Conservation (phyloP, 92 coral and sea anemone genomes). For the Parazoanthus swiftii region DNA sequence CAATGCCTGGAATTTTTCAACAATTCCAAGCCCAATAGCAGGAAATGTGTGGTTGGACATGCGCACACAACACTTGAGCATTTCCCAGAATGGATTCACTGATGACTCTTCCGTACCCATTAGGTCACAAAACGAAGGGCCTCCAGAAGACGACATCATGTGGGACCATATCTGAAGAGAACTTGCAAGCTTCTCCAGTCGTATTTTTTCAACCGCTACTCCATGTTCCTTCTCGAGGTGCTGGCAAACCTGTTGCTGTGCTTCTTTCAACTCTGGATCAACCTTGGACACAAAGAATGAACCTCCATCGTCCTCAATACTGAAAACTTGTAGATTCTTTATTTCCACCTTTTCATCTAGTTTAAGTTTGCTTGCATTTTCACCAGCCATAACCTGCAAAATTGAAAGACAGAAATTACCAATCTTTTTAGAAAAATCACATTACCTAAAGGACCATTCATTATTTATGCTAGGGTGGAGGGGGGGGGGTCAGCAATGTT, state of each 20-base stretch:
- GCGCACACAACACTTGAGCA: conserved; percentile 78
- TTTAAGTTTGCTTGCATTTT: conserved; percentile 58
- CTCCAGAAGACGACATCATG: conserved; percentile 87
- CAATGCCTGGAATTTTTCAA: conserved; percentile 75
- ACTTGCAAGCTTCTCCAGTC: conserved; percentile 74
- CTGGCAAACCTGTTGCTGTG: conserved; percentile 73
- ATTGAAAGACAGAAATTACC: background rate
- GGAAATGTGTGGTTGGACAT: conserved; percentile 85
- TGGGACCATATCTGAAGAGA: conserved; percentile 90
- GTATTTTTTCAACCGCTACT: conserved; percentile 62
- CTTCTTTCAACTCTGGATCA: conserved; percentile 66
- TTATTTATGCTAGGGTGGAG: too few relatives aligned
- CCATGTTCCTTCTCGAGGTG: conserved; percentile 68
- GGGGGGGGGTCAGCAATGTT: too few relatives aligned
- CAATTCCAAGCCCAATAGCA: conserved; percentile 84
- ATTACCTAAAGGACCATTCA: too few relatives aligned
- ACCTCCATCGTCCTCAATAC: conserved; percentile 72
- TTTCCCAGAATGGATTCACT: conserved; percentile 85
- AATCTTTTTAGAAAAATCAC: background rate
- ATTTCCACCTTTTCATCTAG: conserved; percentile 68
- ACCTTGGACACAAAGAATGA: conserved; percentile 76
- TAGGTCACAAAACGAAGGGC: conserved; percentile 82
- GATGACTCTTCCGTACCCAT: conserved; percentile 64
- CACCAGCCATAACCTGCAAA: conserved; percentile 83
- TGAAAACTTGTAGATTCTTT: conserved; percentile 68